These are phyloP conservation scores for Valencia hispanica DNA, from an alignment of 2,797 vertebrate species.

Conservation along the genomic window DNA sequence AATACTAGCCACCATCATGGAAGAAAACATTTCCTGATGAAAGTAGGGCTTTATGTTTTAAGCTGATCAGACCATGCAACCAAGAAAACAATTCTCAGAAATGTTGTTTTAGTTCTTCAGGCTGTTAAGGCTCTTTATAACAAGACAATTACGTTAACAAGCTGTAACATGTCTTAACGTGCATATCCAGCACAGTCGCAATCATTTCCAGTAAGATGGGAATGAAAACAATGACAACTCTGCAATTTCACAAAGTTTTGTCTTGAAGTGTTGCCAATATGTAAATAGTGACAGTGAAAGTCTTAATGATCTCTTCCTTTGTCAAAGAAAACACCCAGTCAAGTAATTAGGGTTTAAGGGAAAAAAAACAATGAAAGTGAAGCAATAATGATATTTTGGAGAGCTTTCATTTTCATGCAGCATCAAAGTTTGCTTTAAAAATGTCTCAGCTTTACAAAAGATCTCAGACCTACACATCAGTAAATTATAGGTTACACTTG, in stretches of 20 bases:
- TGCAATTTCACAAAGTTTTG: constrained; percentile 44
- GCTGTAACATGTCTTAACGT: constrained; percentile 28
- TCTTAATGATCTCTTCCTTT: constrained; percentile 27
- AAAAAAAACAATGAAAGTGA: background rate
- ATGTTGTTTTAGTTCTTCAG: constrained; percentile 41
- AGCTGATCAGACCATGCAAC: background rate
- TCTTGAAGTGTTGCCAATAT: constrained; percentile 27
- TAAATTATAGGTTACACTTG: too few species aligned
- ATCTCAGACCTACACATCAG: background rate
- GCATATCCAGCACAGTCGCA: constrained; percentile 27
- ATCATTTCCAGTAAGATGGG: constrained; percentile 32
- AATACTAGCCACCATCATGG: background rate
- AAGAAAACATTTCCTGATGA: background rate
- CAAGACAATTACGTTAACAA: constrained; percentile 39
- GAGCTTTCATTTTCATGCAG: background rate
- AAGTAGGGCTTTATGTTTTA: background rate
- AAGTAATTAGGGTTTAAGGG: background rate
- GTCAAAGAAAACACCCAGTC: background rate
- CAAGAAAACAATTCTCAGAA: constrained; percentile 2
- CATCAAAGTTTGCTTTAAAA: background rate
- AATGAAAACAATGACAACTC: constrained; percentile 31
- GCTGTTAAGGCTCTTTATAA: constrained; percentile 40
- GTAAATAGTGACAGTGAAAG: constrained; percentile 26
- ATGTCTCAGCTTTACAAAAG: background rate
- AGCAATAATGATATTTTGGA: background rate